These are phyloP conservation scores for Aramus guarauna DNA, from an alignment of 2,113 vertebrate genomes.

Conservation along the genomic window DNA sequence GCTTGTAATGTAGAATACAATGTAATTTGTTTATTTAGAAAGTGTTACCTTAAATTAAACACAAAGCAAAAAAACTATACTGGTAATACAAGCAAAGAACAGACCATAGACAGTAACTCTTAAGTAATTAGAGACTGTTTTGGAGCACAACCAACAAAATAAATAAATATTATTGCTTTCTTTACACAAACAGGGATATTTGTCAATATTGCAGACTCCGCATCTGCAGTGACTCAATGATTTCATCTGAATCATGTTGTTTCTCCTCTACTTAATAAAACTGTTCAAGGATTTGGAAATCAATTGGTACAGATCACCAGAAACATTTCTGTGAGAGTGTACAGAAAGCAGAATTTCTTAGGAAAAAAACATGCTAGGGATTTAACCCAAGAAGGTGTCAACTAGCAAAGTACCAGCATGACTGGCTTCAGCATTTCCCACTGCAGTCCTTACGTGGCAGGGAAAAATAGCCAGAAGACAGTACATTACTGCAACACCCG, in stretches of 20 bases:
- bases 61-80: background rate
- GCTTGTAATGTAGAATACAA: background rate
- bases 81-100: background rate
- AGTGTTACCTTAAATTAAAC: background rate
- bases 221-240: background rate
- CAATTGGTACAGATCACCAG: background rate
- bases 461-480: background rate
- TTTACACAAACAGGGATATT: background rate
- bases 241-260: background rate
- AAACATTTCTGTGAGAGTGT: background rate
- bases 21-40: background rate
- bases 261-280: background rate
- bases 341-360: background rate
- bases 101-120: background rate
- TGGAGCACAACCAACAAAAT: background rate
- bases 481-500: accelerated
- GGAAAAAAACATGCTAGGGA: background rate
- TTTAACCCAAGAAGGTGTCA: background rate
- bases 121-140: background rate
- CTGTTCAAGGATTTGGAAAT: background rate
- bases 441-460: background rate
- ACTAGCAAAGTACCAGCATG: background rate
- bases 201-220: background rate
- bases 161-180: background rate
- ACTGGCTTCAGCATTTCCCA: background rate